Evolutionary conservation across 2,797 vertebrate genomes (phyloP), one percentile per base, ranked within the genome.

Genomic region (Rhadinocentrus ornatus): DNA sequence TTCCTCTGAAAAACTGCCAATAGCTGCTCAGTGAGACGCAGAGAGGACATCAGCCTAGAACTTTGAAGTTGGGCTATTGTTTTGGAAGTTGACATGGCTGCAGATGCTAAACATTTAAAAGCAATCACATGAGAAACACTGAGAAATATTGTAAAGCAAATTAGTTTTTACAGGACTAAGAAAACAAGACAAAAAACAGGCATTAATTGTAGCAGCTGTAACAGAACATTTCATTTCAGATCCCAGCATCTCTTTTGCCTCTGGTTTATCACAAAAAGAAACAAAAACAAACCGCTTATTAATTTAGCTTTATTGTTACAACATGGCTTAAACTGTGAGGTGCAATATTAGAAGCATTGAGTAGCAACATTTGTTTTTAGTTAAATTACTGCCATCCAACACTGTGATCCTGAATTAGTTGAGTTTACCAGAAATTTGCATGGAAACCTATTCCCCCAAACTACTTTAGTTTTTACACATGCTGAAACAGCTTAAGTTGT

Each of bases 1-100:
- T 75, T 81, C 50, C 63, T 73, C 68, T 80, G 82, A 90, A 78
- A 58, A 76, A 71, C 83, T 88, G 88, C 83, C 92, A 88, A 88
- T 87, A 84, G 16, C 63, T 75, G 86, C 78, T 90, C 86, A 84
- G 88, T 92, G 87, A 89, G 89, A 88, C 70, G 48, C 75, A 78
- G 78, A 71, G 76, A 87, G 82, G 88, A 88, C 86, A 83, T 26
- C 0, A 22, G 72, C 34, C 65, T 71, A 76, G 71, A 74, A 74
- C 78, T 78, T 66, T 55, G 4, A 31, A 20, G 3, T 44, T 65
- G 71, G 77, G 53, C 81, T 82, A 75, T 79, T 69, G 81, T 86
- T 86, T 81, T 60, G 48, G 62, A 86, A 89, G 79, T 81, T 76
- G 50, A 70, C 35, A 2, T 75, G 41, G 69, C 74, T 64, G 44